These are phyloP conservation scores for Oryzias celebensis DNA, from an alignment of 2,113 vertebrate species.

Conservation along the genomic window DNA sequence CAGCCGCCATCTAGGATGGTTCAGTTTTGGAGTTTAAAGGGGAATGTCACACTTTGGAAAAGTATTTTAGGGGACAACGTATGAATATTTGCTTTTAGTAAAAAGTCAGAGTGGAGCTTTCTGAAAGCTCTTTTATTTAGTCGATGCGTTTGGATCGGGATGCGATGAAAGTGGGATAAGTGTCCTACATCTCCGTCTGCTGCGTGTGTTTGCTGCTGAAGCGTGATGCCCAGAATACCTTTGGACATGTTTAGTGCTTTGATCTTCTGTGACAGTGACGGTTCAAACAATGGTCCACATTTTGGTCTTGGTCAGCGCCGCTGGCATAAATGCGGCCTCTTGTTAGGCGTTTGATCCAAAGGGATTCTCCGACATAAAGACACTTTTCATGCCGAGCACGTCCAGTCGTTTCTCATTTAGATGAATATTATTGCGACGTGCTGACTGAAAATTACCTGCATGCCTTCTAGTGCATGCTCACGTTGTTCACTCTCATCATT, in stretches of 20 bases:
- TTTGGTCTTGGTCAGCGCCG: constrained; percentile 44
- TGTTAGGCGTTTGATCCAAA: constrained; percentile 70
- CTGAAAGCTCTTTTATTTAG: too few species aligned
- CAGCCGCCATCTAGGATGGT: too few species aligned
- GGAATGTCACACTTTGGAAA: too few species aligned
- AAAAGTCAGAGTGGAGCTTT: too few species aligned
- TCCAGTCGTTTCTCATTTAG: constrained; percentile 15
- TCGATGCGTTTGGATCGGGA: background rate
- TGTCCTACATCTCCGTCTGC: background rate
- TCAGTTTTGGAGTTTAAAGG: too few species aligned
- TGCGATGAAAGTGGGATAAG: background rate
- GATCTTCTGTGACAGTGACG: constrained; percentile 57
- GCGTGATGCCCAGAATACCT: constrained; percentile 21
- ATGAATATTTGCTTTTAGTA: too few species aligned
- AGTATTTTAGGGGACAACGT: too few species aligned
- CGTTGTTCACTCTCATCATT: constrained; percentile 52
- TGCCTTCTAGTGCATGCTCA: constrained; percentile 33
- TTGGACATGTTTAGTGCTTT: constrained; percentile 59
- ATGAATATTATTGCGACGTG: constrained; percentile 23
- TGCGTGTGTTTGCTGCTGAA: constrained; percentile 27
- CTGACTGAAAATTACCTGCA: constrained; percentile 14
- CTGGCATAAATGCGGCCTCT: constrained; percentile 63
- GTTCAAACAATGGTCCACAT: constrained; percentile 71
- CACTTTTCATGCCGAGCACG: constrained; percentile 40
- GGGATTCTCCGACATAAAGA: constrained; percentile 60